Evolutionary conservation across 2,113 vertebrate species (phyloP).

Genomic region (Hylia prasina): DNA sequence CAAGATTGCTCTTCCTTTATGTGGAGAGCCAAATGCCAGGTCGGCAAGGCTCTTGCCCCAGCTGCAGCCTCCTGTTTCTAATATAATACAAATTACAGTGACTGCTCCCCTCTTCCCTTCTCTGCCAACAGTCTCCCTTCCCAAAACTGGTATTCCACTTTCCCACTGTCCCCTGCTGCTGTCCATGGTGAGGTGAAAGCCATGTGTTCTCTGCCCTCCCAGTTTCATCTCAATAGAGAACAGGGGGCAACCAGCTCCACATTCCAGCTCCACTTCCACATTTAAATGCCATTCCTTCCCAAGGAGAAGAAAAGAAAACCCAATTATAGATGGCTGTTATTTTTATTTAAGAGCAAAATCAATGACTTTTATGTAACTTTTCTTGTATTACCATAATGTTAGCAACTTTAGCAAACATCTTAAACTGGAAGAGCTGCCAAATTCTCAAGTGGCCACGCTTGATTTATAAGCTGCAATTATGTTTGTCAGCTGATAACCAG

Average conservation of each 20-base stretch:
- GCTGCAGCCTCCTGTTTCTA: not conserved
- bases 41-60: not conserved
- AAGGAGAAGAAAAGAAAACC: not conserved
- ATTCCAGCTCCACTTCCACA: not conserved
- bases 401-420: not conserved
- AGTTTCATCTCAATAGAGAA: not conserved
- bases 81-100: not conserved
- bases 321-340: not conserved
- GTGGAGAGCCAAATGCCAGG: not conserved
- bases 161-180: not conserved
- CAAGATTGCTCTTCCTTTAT: not conserved
- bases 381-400: not conserved
- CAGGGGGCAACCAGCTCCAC: not conserved
- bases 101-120: not conserved
- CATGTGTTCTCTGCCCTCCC: not conserved
- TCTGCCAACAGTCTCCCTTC: not conserved
- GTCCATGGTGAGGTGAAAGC: rapidly evolving
- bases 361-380: not conserved
- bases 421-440: not conserved
- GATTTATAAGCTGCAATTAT: constrained; percentile 37
- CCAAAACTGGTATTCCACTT: not conserved
- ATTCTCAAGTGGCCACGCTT: not conserved
- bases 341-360: not conserved
- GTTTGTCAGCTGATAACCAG: constrained; percentile 42
- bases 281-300: not conserved